A percentile compares a stretch with the other conserved stretches of the same genome.
phyloP scores from a whole-genome alignment of 1,140 invertebrate genomes.

The Hesperophylax magnus region DNA sequence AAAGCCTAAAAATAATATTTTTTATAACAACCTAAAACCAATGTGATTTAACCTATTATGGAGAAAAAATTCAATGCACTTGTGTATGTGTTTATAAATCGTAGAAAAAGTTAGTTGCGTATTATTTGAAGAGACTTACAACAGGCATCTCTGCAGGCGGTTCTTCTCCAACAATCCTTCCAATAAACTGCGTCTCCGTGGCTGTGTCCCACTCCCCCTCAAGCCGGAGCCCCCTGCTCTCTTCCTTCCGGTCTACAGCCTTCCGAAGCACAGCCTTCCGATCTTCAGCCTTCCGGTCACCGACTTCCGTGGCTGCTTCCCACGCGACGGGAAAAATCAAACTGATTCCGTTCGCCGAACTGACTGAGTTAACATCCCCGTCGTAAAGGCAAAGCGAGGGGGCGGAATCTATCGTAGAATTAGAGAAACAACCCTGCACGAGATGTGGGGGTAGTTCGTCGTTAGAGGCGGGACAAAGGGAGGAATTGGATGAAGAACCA shows the following conservation, averaged over 20 bases:
- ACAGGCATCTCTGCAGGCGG: slow-evolving; percentile 21
- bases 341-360: slow-evolving; percentile 44
- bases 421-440: slow-evolving; percentile 14
- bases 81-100: background rate
- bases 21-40: no score
- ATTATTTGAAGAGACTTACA: slow-evolving; percentile 24
- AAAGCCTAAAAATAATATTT: no score
- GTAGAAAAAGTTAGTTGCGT: background rate
- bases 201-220: slow-evolving; percentile 20
- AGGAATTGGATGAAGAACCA: background rate
- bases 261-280: background rate
- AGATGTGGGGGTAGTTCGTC: slow-evolving; percentile 23
- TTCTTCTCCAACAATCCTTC: slow-evolving; percentile 3
- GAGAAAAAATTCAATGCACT: no score
- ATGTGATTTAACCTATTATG: no score
- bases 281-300: slow-evolving; percentile 8
- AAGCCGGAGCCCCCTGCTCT: slow-evolving; percentile 10
- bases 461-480: background rate
- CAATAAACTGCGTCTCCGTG: slow-evolving; percentile 18
- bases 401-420: slow-evolving; percentile 1
- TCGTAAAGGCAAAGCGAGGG: slow-evolving; percentile 28
- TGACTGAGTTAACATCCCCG: slow-evolving; percentile 14
- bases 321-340: slow-evolving; percentile 53
- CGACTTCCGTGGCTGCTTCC: slow-evolving; percentile 37
- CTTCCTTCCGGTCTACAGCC: background rate